These are phyloP conservation scores for Magallana ariakensis DNA, from an alignment of 1,140 invertebrate genomes.

Conservation along the genomic window DNA sequence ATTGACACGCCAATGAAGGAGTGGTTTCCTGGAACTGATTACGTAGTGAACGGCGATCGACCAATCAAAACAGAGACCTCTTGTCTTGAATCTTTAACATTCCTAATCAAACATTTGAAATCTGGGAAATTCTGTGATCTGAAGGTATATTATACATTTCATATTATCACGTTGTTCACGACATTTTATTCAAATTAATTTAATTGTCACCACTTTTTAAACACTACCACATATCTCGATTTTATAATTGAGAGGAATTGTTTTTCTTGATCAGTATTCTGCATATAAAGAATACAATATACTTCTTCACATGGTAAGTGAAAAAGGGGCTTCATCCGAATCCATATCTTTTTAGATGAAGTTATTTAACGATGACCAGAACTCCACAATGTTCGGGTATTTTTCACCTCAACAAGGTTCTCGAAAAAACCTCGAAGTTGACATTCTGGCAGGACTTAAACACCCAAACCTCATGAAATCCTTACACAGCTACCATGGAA, in stretches of 20 bases:
- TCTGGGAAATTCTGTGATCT: slow-evolving; percentile 53
- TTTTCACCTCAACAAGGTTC: neutral
- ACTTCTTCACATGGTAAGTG: too few relatives aligned
- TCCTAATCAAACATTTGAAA: slow-evolving; percentile 59
- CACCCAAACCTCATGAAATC: neutral
- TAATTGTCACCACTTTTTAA: too few relatives aligned
- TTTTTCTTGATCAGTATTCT: too few relatives aligned
- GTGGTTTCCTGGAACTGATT: slow-evolving; percentile 62
- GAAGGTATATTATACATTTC: slow-evolving; percentile 54
- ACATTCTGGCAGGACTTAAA: neutral
- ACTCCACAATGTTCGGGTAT: neutral
- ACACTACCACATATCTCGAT: too few relatives aligned
- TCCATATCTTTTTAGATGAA: neutral
- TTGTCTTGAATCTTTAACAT: slow-evolving; percentile 60
- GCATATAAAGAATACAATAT: too few relatives aligned
- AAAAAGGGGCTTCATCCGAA: too few relatives aligned
- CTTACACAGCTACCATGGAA: neutral
- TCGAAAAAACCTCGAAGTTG: neutral
- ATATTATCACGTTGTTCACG: too few relatives aligned
- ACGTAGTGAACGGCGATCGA: slow-evolving; percentile 50
- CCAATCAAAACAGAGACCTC: slow-evolving; percentile 57
- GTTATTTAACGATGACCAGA: neutral
- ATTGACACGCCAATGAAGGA: slow-evolving; percentile 61
- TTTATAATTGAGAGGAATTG: too few relatives aligned
- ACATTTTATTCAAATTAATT: too few relatives aligned